These are phyloP conservation scores for Nasonia longicornis DNA, from an alignment of 1,140 invertebrate genomes.

Conservation along the genomic window DNA sequence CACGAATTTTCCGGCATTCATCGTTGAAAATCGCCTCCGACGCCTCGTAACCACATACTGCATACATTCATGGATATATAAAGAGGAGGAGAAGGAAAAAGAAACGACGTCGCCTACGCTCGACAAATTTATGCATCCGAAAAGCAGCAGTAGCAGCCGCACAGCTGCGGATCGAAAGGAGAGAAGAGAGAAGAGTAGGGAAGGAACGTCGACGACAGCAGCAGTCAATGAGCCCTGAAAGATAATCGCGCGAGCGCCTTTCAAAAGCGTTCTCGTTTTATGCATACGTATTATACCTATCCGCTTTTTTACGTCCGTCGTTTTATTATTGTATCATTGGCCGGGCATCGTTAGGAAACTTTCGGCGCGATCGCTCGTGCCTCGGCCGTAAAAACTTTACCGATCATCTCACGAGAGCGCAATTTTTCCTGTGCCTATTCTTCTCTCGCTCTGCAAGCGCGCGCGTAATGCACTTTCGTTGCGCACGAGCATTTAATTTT, in stretches of 20 bases:
- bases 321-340: constrained; percentile 40
- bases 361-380: constrained; percentile 10
- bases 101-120: background rate
- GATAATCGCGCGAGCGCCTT: constrained; percentile 28
- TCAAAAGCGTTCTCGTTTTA: constrained; percentile 42
- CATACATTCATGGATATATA: background rate
- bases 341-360: constrained; percentile 3
- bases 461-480: background rate
- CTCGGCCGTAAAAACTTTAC: background rate
- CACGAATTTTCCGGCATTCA: constrained; percentile 4
- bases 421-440: background rate
- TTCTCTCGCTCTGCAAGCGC: background rate
- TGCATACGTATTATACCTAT: background rate
- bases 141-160: background rate
- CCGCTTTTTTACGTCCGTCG: background rate
- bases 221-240: constrained; percentile 35
- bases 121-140: constrained; percentile 11
- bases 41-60: background rate
- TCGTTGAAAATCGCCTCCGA: background rate
- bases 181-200: background rate
- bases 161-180: background rate
- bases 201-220: constrained; percentile 3
- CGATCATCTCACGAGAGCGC: constrained; percentile 4
- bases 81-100: background rate
- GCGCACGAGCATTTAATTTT: constrained; percentile 21